phyloP scores from a whole-genome alignment of 2,113 vertebrate species.

The Odocoileus hemionus region DNA sequence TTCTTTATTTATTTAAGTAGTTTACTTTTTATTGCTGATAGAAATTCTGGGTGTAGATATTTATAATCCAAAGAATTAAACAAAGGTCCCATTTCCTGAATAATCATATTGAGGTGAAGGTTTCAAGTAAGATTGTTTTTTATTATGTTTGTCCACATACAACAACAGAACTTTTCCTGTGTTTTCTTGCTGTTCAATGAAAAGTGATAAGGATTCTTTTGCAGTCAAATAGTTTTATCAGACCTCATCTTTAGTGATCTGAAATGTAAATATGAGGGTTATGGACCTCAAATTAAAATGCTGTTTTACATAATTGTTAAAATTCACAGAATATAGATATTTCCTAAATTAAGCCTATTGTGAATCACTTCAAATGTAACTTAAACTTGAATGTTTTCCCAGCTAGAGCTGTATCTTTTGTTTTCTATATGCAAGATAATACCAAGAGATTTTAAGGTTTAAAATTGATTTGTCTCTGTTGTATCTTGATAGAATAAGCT shows the following conservation, averaged over 20 bases:
- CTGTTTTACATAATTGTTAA: background rate
- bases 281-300: background rate
- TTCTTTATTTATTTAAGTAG: constrained; percentile 17
- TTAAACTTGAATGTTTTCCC: background rate
- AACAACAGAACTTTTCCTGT: background rate
- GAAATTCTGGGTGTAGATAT: background rate
- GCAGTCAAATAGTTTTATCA: constrained; percentile 14
- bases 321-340: background rate
- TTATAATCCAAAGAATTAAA: constrained; percentile 27
- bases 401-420: background rate
- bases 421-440: background rate
- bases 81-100: background rate
- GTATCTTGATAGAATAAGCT: background rate
- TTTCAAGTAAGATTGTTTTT: background rate
- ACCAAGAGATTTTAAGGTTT: constrained; percentile 9
- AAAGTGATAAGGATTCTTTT: constrained; percentile 11
- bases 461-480: background rate
- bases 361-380: background rate
- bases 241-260: background rate
- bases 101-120: background rate
- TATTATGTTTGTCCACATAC: background rate
- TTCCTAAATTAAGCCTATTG: background rate
- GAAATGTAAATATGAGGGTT: constrained; percentile 6
- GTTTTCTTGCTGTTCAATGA: background rate
- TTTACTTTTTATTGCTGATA: background rate